phyloP scores from a whole-genome alignment of 1,140 invertebrate genomes.

The Homalodisca vitripennis region DNA sequence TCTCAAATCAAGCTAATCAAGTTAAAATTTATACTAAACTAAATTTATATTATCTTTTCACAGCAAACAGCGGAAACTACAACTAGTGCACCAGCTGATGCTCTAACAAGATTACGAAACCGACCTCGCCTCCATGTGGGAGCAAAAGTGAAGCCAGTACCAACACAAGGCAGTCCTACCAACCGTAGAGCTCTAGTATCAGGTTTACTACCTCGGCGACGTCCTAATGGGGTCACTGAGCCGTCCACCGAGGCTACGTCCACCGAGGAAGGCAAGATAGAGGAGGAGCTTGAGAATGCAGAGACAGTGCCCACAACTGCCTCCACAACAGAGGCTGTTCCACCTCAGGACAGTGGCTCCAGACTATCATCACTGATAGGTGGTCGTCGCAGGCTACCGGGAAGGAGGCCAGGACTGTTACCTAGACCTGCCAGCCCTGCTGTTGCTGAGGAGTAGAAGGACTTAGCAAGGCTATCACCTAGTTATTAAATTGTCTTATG shows the following conservation, averaged over 20 bases:
- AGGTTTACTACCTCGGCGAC: conserved; percentile 28
- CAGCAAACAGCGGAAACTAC: conserved; percentile 26
- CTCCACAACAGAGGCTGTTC: conserved; percentile 26
- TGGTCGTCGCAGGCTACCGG: conserved; percentile 23
- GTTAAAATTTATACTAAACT: no score
- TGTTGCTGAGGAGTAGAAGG: conserved; percentile 2
- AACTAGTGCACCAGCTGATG: conserved; percentile 26
- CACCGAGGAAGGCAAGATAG: conserved; percentile 23
- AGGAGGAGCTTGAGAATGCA: conserved; percentile 28
- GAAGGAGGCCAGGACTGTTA: conserved; percentile 30
- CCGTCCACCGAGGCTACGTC: conserved; percentile 11
- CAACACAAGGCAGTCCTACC: background rate
- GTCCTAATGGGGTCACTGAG: conserved; percentile 31
- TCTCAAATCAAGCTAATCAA: no score
- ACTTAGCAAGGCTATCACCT: background rate
- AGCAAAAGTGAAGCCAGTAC: conserved; percentile 10
- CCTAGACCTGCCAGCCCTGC: background rate
- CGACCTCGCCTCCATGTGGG: conserved; percentile 35
- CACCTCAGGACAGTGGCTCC: conserved; percentile 10
- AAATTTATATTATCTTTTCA: no score
- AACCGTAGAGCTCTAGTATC: conserved; percentile 23
- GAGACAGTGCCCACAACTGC: conserved; percentile 20
- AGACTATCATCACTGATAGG: conserved; percentile 27
- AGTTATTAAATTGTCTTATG: background rate
- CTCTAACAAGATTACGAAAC: conserved; percentile 37